phyloP scores from a whole-genome alignment of 2,888 invertebrate genomes.

The Callyntrura sp. region DNA sequence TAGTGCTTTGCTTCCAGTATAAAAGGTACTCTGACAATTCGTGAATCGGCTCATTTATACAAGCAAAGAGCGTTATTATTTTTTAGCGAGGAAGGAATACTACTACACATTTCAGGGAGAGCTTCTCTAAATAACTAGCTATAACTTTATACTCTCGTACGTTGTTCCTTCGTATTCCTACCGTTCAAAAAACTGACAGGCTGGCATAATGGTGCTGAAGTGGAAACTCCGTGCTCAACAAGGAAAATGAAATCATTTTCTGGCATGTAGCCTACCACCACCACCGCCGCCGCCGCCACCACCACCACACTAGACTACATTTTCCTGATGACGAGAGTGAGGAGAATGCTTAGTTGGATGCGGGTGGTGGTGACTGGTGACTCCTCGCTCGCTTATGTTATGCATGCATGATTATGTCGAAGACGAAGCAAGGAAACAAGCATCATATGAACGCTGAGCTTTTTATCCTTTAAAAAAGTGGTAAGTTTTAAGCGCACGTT shows the following conservation, averaged over 20 bases:
- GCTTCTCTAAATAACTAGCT: not conserved
- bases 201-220: slow-evolving; percentile 12
- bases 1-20: not conserved
- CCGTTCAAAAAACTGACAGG: not conserved
- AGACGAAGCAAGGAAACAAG: not conserved
- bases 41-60: slow-evolving; percentile 11
- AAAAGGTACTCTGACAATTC: slow-evolving; percentile 44
- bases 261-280: slow-evolving; percentile 56
- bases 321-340: slow-evolving; percentile 31
- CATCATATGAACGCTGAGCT: not conserved
- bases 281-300: too few relatives aligned
- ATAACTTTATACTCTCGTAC: not conserved
- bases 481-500: slow-evolving; percentile 34
- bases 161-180: not conserved
- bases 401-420: slow-evolving; percentile 55
- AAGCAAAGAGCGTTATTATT: slow-evolving; percentile 7
- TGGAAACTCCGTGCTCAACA: slow-evolving; percentile 43
- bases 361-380: too few relatives aligned
- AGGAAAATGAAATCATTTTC: slow-evolving; percentile 63
- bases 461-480: slow-evolving; percentile 32
- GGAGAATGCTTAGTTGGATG: not conserved
- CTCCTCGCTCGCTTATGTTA: slow-evolving; percentile 4
- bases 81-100: not conserved
- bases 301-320: too few relatives aligned
- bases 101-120: not conserved